These are phyloP conservation scores for Tonatia bakeri DNA, from an alignment of 2,113 vertebrate genomes.

Conservation along the genomic window DNA sequence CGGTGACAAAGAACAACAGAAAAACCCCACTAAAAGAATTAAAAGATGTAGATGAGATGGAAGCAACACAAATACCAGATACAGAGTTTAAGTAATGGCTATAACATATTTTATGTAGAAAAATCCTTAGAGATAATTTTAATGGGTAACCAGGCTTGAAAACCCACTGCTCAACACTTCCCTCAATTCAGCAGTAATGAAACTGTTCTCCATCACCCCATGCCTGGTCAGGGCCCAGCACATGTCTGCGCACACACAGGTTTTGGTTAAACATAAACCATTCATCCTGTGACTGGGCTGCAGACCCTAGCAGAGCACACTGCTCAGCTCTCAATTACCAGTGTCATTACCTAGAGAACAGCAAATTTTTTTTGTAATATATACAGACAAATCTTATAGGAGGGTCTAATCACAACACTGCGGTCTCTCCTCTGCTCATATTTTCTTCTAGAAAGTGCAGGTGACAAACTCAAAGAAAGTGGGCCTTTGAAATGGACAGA, in stretches of 20 bases:
- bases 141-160: neutral
- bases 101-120: no score
- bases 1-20: no score
- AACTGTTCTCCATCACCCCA: neutral
- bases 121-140: no score
- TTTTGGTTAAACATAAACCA: neutral
- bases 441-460: neutral
- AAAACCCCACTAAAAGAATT: no score
- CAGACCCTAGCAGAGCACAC: neutral
- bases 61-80: no score
- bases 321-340: neutral
- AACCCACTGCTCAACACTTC: neutral
- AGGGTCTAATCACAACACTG: neutral
- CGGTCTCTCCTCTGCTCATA: fast-evolving
- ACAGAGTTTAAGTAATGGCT: no score
- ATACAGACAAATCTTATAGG: neutral
- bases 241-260: neutral
- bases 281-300: neutral
- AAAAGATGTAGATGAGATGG: no score
- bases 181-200: neutral
- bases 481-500: neutral
- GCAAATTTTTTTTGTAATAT: neutral
- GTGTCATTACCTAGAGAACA: neutral
- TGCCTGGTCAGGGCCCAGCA: neutral
- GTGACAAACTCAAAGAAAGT: neutral